Conservation (phyloP, 2,888 invertebrate species). For the Athripsodes cinereus region DNA sequence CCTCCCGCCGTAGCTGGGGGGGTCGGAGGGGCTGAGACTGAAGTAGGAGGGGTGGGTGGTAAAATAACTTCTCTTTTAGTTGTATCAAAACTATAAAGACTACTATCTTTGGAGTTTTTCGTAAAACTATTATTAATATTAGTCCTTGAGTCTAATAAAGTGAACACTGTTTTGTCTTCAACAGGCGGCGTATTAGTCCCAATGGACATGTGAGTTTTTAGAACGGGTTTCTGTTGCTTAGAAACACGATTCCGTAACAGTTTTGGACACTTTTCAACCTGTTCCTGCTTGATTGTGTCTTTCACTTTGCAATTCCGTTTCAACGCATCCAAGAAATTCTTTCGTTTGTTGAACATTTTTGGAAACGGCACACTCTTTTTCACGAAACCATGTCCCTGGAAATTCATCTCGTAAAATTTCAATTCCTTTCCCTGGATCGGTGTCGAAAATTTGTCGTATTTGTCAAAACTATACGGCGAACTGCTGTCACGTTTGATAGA, state of each 20-base stretch:
- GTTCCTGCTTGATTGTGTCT: slow-evolving; percentile 32
- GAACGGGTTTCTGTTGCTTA: slow-evolving; percentile 22
- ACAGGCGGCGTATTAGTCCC: slow-evolving; percentile 20
- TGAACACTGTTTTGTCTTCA: slow-evolving; percentile 20
- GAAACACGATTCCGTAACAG: slow-evolving; percentile 30
- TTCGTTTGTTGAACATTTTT: slow-evolving; percentile 45
- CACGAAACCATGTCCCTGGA: slow-evolving; percentile 49
- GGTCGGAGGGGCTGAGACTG: slow-evolving; percentile 54
- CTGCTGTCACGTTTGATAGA: slow-evolving; percentile 6
- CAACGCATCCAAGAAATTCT: slow-evolving; percentile 39
- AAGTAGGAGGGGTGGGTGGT: slow-evolving; percentile 59
- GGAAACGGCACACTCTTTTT: slow-evolving; percentile 54
- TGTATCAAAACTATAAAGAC: slow-evolving; percentile 33
- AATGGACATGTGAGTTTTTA: slow-evolving; percentile 9
- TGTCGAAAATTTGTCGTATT: slow-evolving; percentile 10
- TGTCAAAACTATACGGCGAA: slow-evolving; percentile 23
- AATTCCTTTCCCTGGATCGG: slow-evolving; percentile 23
- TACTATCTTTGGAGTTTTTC: slow-evolving; percentile 19
- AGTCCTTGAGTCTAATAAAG: slow-evolving; percentile 16
- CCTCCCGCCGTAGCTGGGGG: slow-evolving; percentile 43
- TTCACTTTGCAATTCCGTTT: slow-evolving; percentile 36
- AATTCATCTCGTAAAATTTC: slow-evolving; percentile 33
- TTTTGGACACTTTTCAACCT: slow-evolving; percentile 27
- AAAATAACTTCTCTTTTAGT: slow-evolving; percentile 46
- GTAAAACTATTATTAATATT: neutral